Conservation (phyloP, 2,888 invertebrate genomes). For the Xylocampa areola region DNA sequence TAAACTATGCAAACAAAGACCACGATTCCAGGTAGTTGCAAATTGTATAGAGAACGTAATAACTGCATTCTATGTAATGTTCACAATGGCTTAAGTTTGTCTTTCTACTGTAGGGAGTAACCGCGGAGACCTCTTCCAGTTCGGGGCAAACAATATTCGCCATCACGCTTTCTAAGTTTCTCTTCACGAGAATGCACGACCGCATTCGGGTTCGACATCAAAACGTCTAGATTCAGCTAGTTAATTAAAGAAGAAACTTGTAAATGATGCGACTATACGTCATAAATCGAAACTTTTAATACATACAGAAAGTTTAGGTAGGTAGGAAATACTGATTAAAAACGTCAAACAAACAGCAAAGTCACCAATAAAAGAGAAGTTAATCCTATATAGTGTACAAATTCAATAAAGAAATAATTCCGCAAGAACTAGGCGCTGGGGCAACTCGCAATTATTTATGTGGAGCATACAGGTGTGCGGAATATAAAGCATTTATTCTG, state of each 20-base stretch:
- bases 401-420: constrained; percentile 42
- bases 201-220: constrained; percentile 65
- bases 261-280: constrained; percentile 30
- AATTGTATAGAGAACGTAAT: constrained; percentile 66
- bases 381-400: constrained; percentile 23
- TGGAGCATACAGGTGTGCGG: constrained; percentile 60
- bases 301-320: too few relatives aligned
- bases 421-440: constrained; percentile 46
- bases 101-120: constrained; percentile 64
- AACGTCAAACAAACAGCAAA: constrained; percentile 6
- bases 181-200: constrained; percentile 57
- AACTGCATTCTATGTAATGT: constrained; percentile 65
- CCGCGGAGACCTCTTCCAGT: constrained; percentile 62
- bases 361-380: constrained; percentile 30
- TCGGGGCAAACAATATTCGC: constrained; percentile 65
- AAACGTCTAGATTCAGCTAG: constrained; percentile 58
- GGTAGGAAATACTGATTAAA: constrained; percentile 1
- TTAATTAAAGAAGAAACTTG: constrained; percentile 64
- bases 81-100: constrained; percentile 75
- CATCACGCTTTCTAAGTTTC: constrained; percentile 60
- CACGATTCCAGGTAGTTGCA: constrained; percentile 54
- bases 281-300: constrained; percentile 6
- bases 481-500: constrained; percentile 60
- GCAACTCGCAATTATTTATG: constrained; percentile 61
- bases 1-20: constrained; percentile 56